phyloP scores from a whole-genome alignment of 2,113 vertebrate genomes.

The Otis tarda region DNA sequence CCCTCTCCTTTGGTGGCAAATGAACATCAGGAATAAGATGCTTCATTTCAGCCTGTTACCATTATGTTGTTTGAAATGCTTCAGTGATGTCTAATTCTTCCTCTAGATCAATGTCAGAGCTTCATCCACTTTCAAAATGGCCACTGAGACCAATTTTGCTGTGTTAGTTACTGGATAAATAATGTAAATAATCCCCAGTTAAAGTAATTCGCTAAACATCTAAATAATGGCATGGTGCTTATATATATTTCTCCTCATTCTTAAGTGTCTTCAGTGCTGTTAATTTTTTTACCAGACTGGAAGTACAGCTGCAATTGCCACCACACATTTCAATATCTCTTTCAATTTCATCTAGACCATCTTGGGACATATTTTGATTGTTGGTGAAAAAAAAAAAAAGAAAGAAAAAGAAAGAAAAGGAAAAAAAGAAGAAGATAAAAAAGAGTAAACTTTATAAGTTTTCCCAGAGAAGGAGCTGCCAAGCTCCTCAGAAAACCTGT shows the following conservation, averaged over 20 bases:
- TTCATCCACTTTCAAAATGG: background rate
- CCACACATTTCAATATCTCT: background rate
- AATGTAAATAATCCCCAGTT: background rate
- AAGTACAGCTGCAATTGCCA: background rate
- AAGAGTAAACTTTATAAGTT: background rate
- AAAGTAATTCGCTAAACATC: background rate
- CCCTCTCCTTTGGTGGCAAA: background rate
- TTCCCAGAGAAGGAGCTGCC: background rate
- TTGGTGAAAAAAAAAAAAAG: accelerated
- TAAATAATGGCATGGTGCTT: background rate
- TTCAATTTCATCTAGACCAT: background rate
- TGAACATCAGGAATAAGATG: background rate
- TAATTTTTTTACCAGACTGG: background rate
- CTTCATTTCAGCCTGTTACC: background rate
- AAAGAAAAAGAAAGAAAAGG: no score
- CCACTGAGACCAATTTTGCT: background rate
- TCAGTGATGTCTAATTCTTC: background rate
- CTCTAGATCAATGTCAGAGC: background rate
- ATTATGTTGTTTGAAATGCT: background rate
- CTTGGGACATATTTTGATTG: background rate
- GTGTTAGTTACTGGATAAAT: background rate
- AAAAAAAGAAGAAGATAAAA: accelerated
- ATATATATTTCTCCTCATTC: background rate
- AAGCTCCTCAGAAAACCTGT: background rate
- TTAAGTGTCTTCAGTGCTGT: background rate